Conservation (phyloP, 2,888 invertebrate genomes). For the Asteroscopus sphinx region DNA sequence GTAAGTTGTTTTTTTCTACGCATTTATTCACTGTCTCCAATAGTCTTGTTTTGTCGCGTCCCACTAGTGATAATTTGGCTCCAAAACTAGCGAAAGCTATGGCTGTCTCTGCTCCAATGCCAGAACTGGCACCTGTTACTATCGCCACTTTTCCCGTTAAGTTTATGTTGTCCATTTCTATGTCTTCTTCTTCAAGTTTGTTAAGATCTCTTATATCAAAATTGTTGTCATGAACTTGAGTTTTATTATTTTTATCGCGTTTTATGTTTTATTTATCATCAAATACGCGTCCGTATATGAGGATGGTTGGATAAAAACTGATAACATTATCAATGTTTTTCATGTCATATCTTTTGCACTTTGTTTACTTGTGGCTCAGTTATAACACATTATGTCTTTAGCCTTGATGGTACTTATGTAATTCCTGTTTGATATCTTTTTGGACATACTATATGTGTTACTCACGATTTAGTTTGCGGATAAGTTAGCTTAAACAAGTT, state of each 20-base stretch:
- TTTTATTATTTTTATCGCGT: slow-evolving; percentile 5
- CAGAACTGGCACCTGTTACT: slow-evolving; percentile 74
- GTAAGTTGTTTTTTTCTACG: slow-evolving; percentile 40
- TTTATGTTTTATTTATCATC: not conserved
- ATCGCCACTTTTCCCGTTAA: slow-evolving; percentile 71
- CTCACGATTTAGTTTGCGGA: too few species aligned
- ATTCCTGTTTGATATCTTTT: slow-evolving; percentile 16
- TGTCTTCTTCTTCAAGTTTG: not conserved
- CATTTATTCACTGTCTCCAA: slow-evolving; percentile 63
- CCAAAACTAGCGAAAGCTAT: slow-evolving; percentile 63
- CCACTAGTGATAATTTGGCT: slow-evolving; percentile 66
- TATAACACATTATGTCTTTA: slow-evolving; percentile 16
- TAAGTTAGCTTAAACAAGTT: too few species aligned
- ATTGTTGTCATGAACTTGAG: not conserved
- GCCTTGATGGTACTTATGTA: slow-evolving; percentile 21
- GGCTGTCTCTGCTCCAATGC: slow-evolving; percentile 72
- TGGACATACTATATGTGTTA: not conserved
- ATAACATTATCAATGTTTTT: slow-evolving; percentile 40
- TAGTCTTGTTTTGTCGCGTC: slow-evolving; percentile 65
- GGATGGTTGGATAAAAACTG: slow-evolving; percentile 26
- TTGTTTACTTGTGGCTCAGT: slow-evolving; percentile 30
- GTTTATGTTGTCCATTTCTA: slow-evolving; percentile 62
- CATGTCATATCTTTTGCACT: slow-evolving; percentile 11
- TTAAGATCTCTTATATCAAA: not conserved
- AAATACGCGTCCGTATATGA: slow-evolving; percentile 5